phyloP scores from a whole-genome alignment of 2,797 vertebrate genomes.

The Intellagama lesueurii region DNA sequence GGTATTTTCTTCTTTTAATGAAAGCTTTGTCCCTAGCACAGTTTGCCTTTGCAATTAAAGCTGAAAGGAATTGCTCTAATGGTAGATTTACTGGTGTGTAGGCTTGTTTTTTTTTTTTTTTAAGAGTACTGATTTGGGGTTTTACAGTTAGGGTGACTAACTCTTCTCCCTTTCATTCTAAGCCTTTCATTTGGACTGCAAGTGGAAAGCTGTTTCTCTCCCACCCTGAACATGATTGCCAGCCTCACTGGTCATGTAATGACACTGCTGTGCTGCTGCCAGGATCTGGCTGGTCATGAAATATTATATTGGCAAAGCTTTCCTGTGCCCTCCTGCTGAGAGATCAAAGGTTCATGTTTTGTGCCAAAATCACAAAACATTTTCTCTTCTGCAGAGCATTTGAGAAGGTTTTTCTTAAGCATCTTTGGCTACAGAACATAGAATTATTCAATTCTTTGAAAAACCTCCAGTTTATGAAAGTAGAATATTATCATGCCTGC shows the following conservation, averaged over 20 bases:
- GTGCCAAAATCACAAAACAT: neutral
- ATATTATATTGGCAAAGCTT: neutral
- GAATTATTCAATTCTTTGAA: neutral
- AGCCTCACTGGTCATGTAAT: neutral
- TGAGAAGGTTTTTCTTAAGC: neutral
- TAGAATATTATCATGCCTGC: too few species aligned
- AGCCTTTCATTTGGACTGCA: neutral
- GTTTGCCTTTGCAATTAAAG: neutral
- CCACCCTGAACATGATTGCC: neutral
- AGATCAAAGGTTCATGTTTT: neutral
- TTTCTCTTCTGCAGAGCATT: neutral
- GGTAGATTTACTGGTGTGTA: neutral
- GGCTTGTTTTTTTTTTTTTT: neutral
- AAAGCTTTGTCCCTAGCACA: conserved; percentile 4
- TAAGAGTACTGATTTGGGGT: neutral
- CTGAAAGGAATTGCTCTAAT: neutral
- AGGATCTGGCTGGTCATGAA: too few species aligned
- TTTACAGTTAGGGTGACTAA: neutral
- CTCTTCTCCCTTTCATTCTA: neutral
- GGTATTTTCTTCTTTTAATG: neutral
- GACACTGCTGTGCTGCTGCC: neutral
- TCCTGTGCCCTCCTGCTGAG: neutral
- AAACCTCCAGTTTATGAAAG: too few species aligned
- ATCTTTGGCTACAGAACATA: neutral
- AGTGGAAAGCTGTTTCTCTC: neutral